Evolutionary conservation across 2,113 vertebrate genomes (phyloP).

Genomic region (Lynx canadensis): DNA sequence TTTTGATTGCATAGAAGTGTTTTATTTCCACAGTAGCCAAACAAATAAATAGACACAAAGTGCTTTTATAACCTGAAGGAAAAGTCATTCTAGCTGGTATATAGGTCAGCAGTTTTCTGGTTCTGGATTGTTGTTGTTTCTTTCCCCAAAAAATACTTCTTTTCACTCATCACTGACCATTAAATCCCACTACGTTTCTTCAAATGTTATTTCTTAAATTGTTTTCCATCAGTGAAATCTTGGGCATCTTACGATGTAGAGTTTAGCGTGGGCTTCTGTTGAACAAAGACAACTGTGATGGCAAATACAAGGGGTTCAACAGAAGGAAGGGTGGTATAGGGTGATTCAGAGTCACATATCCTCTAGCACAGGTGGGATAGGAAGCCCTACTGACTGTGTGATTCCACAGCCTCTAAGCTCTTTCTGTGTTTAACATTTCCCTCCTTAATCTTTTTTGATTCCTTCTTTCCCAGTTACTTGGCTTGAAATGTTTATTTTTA

Average conservation of each 20-base stretch:
- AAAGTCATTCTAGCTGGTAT: constrained; percentile 54
- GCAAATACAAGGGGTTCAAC: background rate
- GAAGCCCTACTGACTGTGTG: background rate
- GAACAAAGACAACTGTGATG: background rate
- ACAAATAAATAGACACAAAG: constrained; percentile 51
- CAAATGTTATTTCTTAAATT: constrained; percentile 54
- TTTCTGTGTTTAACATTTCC: background rate
- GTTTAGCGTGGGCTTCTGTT: background rate
- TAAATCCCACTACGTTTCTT: background rate
- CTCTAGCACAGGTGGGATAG: background rate
- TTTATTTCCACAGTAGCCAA: constrained; percentile 51
- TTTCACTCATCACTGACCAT: constrained; percentile 22
- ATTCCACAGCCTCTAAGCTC: background rate
- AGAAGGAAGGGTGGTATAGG: background rate
- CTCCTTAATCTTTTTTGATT: constrained; percentile 43
- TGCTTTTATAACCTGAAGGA: constrained; percentile 70
- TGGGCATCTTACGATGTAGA: constrained; percentile 19
- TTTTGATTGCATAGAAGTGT: constrained; percentile 48
- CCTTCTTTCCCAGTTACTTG: background rate
- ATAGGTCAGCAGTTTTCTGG: constrained; percentile 58
- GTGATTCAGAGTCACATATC: accelerated
- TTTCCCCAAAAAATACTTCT: constrained; percentile 34
- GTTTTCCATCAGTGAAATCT: constrained; percentile 65
- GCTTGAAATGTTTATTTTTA: constrained; percentile 24
- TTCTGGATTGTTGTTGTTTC: background rate